Conservation (phyloP, 2,888 invertebrate species). For the Ichneumoninae sp. region DNA sequence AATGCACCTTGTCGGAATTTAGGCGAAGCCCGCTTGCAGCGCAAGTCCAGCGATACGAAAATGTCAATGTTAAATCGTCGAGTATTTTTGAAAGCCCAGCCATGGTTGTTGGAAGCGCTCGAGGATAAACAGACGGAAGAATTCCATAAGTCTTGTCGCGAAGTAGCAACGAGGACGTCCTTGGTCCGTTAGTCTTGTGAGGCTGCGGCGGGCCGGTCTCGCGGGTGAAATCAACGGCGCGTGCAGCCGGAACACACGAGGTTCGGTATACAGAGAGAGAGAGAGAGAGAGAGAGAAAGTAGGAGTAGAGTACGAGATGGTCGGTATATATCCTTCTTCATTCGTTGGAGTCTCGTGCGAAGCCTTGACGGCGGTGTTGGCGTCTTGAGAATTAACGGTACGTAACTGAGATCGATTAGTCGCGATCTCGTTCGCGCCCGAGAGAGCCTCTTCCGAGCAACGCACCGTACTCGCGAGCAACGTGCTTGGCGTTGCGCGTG, state of each 20-base stretch:
- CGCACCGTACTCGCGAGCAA: slow-evolving; percentile 18
- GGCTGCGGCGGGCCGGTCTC: slow-evolving; percentile 27
- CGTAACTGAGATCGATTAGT: slow-evolving; percentile 62
- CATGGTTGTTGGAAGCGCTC: neutral
- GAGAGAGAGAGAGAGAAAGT: neutral
- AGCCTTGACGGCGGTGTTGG: slow-evolving; percentile 24
- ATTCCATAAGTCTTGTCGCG: neutral
- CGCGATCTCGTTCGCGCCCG: slow-evolving; percentile 59
- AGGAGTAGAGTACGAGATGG: neutral
- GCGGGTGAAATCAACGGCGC: slow-evolving; percentile 70
- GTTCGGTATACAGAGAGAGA: slow-evolving; percentile 4
- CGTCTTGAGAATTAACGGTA: slow-evolving; percentile 58
- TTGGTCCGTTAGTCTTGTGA: slow-evolving; percentile 72
- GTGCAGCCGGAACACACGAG: slow-evolving; percentile 61
- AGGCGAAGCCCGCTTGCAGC: slow-evolving; percentile 49
- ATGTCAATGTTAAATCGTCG: slow-evolving; percentile 57
- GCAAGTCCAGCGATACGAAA: slow-evolving; percentile 32
- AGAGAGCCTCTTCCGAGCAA: slow-evolving; percentile 47
- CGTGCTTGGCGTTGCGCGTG: slow-evolving; percentile 6
- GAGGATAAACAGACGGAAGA: slow-evolving; percentile 15
- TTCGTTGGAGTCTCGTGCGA: slow-evolving; percentile 26
- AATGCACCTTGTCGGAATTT: slow-evolving; percentile 50
- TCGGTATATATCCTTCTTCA: slow-evolving; percentile 18
- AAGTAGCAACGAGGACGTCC: slow-evolving; percentile 63
- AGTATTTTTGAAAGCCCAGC: neutral